Conservation (phyloP, 2,888 invertebrate species). For the Andrena bicolor region DNA sequence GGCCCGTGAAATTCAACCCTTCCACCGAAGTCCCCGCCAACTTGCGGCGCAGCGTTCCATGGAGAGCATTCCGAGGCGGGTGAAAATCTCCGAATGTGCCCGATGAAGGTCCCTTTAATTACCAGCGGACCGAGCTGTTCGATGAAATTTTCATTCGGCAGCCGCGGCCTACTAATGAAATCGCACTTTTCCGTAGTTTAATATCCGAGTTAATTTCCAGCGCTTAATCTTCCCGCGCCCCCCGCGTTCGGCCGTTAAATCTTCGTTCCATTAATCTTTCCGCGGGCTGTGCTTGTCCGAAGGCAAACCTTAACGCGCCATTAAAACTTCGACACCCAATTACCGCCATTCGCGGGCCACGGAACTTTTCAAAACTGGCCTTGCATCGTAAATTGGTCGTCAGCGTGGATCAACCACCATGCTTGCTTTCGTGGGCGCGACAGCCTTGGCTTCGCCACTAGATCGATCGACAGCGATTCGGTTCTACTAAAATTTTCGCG, state of each 20-base stretch:
- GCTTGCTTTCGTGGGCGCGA: neutral
- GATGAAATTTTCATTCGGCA: conserved; percentile 9
- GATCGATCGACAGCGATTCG: neutral
- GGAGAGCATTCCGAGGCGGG: neutral
- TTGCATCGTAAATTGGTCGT: conserved; percentile 33
- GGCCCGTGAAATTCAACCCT: neutral
- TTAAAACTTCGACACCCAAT: conserved; percentile 59
- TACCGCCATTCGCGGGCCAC: conserved; percentile 39
- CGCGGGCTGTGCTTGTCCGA: conserved; percentile 31
- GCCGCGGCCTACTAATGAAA: conserved; percentile 13
- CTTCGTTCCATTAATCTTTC: conserved; percentile 60
- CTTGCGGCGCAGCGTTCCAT: neutral
- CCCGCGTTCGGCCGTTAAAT: conserved; percentile 21
- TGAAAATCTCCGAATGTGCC: neutral
- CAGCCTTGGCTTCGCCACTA: neutral
- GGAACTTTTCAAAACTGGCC: conserved; percentile 34
- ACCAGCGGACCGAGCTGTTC: neutral
- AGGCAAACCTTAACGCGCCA: conserved; percentile 52
- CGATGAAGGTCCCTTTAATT: conserved; percentile 15
- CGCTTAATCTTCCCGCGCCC: conserved; percentile 27
- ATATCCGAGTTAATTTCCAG: conserved; percentile 45
- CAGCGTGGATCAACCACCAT: neutral
- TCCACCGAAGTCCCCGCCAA: neutral
- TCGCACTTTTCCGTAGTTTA: conserved; percentile 32
- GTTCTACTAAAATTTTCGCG: too few species aligned